Evolutionary conservation across 1,140 invertebrate genomes (phyloP).

Genomic region (Octopus bimaculoides): DNA sequence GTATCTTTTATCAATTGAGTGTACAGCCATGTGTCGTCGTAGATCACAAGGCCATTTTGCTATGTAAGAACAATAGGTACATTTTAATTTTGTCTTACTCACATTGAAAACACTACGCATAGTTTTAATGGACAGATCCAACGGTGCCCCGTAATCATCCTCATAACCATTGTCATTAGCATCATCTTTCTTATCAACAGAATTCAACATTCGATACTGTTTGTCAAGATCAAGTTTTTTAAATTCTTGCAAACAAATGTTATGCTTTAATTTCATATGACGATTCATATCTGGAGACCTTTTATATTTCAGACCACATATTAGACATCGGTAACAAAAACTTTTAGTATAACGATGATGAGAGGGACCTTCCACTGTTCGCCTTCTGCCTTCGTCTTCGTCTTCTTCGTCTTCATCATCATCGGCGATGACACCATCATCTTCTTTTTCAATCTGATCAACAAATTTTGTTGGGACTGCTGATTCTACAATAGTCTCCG

Average conservation of each 20-base stretch:
- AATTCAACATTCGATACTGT: conserved; percentile 12
- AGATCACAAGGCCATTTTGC: conserved; percentile 82
- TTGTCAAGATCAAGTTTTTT: conserved; percentile 15
- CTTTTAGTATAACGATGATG: neutral
- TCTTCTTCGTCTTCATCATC: conserved; percentile 13
- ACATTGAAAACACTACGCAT: conserved; percentile 3
- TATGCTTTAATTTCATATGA: conserved; percentile 57
- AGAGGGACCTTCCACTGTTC: neutral
- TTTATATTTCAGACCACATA: conserved; percentile 49
- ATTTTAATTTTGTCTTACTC: conserved; percentile 51
- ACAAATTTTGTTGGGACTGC: neutral
- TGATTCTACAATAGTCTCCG: neutral
- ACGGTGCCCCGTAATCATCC: conserved; percentile 13
- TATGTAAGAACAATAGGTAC: conserved; percentile 73
- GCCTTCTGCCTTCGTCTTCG: conserved; percentile 13
- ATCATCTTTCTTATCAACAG: conserved; percentile 36
- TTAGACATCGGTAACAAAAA: conserved; percentile 64
- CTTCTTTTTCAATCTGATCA: neutral
- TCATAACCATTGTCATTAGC: conserved; percentile 41
- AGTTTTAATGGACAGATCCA: conserved; percentile 22
- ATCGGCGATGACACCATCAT: neutral
- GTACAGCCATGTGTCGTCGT: conserved; percentile 68
- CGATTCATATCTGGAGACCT: conserved; percentile 53
- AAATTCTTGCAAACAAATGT: conserved; percentile 32
- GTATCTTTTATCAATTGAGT: conserved; percentile 59